These are phyloP conservation scores for Lota lota DNA, from an alignment of 2,113 vertebrate genomes.

Conservation along the genomic window DNA sequence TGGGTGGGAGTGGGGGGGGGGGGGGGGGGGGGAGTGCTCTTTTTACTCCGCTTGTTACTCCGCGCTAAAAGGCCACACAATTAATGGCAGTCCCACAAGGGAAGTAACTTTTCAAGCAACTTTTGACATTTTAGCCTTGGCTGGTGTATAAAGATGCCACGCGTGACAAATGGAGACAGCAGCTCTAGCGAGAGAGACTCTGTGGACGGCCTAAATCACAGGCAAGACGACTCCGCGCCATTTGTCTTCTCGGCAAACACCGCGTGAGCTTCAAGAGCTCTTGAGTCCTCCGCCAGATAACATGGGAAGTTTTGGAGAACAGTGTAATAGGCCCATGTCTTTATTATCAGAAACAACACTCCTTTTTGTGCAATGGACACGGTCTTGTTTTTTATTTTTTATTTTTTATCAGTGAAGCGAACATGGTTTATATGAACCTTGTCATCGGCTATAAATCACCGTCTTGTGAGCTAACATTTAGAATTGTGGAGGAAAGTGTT, in stretches of 20 bases:
- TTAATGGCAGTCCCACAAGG: constrained; percentile 53
- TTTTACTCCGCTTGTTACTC: constrained; percentile 1
- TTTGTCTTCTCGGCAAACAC: constrained; percentile 41
- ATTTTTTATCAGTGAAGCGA: constrained; percentile 18
- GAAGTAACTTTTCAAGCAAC: constrained; percentile 60
- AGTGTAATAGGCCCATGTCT: constrained; percentile 32
- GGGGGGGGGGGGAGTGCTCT: neutral
- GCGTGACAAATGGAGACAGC: constrained; percentile 53
- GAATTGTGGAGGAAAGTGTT: neutral
- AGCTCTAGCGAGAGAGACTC: constrained; percentile 34
- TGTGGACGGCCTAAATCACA: constrained; percentile 33
- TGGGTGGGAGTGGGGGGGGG: neutral
- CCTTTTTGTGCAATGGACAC: constrained; percentile 30
- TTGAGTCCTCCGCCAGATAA: constrained; percentile 29
- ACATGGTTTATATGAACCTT: constrained; percentile 35
- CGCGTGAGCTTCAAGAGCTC: constrained; percentile 42
- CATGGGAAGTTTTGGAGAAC: constrained; percentile 38
- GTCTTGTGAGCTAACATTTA: neutral
- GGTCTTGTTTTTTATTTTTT: too few relatives aligned
- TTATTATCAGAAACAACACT: constrained; percentile 21
- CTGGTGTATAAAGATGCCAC: constrained; percentile 57
- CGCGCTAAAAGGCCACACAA: constrained; percentile 57
- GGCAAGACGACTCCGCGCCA: constrained; percentile 16
- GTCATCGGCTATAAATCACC: constrained; percentile 14
- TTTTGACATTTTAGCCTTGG: constrained; percentile 47